These are phyloP conservation scores for Dufourea novaeangliae DNA, from an alignment of 1,140 invertebrate species.

Conservation along the genomic window DNA sequence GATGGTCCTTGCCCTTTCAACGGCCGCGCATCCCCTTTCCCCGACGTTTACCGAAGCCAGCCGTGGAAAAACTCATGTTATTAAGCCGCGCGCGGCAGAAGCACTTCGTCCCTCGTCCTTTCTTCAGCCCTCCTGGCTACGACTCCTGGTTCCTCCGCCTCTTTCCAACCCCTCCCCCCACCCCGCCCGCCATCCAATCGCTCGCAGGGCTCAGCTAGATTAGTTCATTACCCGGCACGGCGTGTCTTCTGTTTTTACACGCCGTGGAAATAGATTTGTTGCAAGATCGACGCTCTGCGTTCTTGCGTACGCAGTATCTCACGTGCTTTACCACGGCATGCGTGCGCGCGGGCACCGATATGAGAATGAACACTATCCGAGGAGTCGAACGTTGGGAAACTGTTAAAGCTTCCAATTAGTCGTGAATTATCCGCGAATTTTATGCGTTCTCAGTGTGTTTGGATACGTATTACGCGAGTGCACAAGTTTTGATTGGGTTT, in stretches of 20 bases:
- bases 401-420: too few species aligned
- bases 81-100: conserved; percentile 69
- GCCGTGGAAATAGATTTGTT: conserved; percentile 74
- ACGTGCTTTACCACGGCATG: neutral
- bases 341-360: neutral
- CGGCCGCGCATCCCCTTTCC: conserved; percentile 2
- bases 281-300: conserved; percentile 69
- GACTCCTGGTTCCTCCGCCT: conserved; percentile 25
- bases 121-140: conserved; percentile 27
- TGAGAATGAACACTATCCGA: neutral
- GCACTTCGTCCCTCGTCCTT: conserved; percentile 50
- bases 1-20: conserved; percentile 30
- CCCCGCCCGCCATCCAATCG: too few species aligned
- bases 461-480: too few species aligned
- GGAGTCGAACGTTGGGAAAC: neutral
- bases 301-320: conserved; percentile 54
- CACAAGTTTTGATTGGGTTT: too few species aligned
- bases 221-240: conserved; percentile 72
- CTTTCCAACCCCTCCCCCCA: neutral
- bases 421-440: too few species aligned
- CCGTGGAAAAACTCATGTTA: conserved; percentile 71
- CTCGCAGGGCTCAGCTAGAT: too few species aligned
- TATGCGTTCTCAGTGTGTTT: too few species aligned
- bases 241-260: conserved; percentile 72
- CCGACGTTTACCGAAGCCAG: conserved; percentile 53